Base-by-base conservation (phyloP, 37 sponge, comb jelly and placozoan species). In the Dysidea cf. avara region DNA sequence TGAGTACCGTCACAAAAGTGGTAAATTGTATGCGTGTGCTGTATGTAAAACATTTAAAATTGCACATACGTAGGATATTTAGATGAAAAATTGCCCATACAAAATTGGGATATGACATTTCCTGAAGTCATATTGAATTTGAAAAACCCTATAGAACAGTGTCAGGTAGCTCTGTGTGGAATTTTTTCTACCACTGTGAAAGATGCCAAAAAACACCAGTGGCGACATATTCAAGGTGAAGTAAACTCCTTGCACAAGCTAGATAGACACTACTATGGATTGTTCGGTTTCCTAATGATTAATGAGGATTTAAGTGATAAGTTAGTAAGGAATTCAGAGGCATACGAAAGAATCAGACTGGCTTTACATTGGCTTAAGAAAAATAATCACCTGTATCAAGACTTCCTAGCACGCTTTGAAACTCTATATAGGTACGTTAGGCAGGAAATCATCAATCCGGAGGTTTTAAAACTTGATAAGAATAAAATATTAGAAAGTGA, bases 261-360 rank as follows among this genome's bases (percentile, higher is more conserved):
- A 7, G 57, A 56, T 26, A 56, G 57, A 21, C 57, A 56, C 57
- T 56, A 56, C 16, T 56, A 56, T 56, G 57, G 57, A 7, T 13
- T 56, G 16, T 56, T 56, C 11, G 57, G 57, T 12, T 56, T 56
- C 16, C 7, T 56, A 7, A 26, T 26, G 24, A 26, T 56, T 4
- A 56, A 26, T 56, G 57, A 56, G 16, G 16, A 56, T 6, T 5
- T 28, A 14, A 56, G 24, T 28, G 28, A 26, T 28, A 6, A 26
- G 6, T 26, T 28, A 6, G 11, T 6, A 21, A 12, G 11, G 16
- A 6, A 56, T 6, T 13, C 57, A 28, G 57, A 56, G 7, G 28
- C 28, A 5, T 21, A 12, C 11, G 28, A 28, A 26, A 6, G 57
- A 56, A 13, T 56, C 12, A 21, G 28, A 26, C 6, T 21, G 11